These are phyloP conservation scores for Myanophis thanlyinensis DNA, from an alignment of 2,113 vertebrate species.

Conservation along the genomic window DNA sequence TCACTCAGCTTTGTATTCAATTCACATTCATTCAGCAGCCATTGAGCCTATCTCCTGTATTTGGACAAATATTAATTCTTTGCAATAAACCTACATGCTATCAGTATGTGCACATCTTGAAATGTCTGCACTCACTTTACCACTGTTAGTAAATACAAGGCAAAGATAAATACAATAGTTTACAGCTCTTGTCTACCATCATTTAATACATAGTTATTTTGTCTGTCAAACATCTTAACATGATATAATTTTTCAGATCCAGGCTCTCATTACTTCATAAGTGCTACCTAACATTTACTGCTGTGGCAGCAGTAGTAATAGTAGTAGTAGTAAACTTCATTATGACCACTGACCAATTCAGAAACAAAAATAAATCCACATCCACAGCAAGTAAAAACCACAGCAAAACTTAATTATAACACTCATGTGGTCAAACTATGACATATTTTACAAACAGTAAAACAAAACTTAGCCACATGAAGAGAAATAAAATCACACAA, in stretches of 20 bases:
- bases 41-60: neutral
- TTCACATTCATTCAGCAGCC: neutral
- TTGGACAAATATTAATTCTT: neutral
- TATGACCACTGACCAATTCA: neutral
- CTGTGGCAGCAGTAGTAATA: neutral
- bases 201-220: neutral
- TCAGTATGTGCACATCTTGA: neutral
- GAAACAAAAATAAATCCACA: neutral
- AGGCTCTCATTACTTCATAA: neutral
- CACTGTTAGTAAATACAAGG: neutral
- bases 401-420: neutral
- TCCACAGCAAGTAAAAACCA: neutral
- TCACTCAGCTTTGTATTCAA: neutral
- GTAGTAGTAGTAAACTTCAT: neutral
- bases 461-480: neutral
- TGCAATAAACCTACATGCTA: neutral
- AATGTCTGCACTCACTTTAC: neutral
- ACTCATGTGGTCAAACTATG: neutral
- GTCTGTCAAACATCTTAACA: neutral
- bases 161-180: neutral
- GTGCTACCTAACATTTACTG: neutral
- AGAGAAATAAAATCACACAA: neutral
- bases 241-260: neutral
- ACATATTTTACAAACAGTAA: neutral
- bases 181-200: neutral